Percentiles rank a stretch among this genome's conserved stretches.
Evolutionary conservation across 2,888 invertebrate genomes (phyloP).

Genomic region (Leucoptera coffeella): DNA sequence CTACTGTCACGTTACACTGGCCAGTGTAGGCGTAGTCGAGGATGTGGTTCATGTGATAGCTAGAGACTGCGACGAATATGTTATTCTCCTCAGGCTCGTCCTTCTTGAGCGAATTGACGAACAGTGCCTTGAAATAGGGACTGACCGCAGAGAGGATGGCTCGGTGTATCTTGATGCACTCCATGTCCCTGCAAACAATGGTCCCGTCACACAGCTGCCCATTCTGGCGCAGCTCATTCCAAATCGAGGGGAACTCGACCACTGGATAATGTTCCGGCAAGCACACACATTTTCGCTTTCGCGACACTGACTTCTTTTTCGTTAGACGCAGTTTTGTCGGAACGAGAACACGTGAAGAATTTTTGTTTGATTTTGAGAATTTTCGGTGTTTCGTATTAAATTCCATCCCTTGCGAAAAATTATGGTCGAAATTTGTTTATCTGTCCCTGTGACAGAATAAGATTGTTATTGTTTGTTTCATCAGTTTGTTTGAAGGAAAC

Average conservation of each 20-base stretch:
- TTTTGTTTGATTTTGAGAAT: conserved; percentile 49
- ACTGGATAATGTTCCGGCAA: conserved; percentile 53
- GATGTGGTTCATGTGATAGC: conserved; percentile 56
- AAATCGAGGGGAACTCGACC: conserved; percentile 60
- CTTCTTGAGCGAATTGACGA: conserved; percentile 60
- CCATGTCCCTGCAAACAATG: conserved; percentile 57
- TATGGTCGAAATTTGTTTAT: conserved; percentile 45
- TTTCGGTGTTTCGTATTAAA: conserved; percentile 51
- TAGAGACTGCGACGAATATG: conserved; percentile 55
- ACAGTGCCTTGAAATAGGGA: conserved; percentile 67
- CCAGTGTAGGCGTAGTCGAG: conserved; percentile 74
- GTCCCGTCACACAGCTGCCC: conserved; percentile 66
- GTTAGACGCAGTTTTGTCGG: conserved; percentile 33
- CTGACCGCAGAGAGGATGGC: conserved; percentile 66
- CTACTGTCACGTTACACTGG: conserved; percentile 54
- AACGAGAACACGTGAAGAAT: conserved; percentile 40
- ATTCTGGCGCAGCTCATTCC: conserved; percentile 61
- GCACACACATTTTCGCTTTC: conserved; percentile 56
- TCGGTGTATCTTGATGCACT: conserved; percentile 59
- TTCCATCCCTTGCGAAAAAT: conserved; percentile 52
- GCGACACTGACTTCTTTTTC: conserved; percentile 36
- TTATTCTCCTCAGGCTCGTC: conserved; percentile 55
- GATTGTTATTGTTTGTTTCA: too few species aligned
- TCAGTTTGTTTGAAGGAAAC: too few species aligned
- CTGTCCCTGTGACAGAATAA: conserved; percentile 45